These are phyloP conservation scores for Antennarius striatus DNA, from an alignment of 2,113 vertebrate genomes.

Conservation along the genomic window DNA sequence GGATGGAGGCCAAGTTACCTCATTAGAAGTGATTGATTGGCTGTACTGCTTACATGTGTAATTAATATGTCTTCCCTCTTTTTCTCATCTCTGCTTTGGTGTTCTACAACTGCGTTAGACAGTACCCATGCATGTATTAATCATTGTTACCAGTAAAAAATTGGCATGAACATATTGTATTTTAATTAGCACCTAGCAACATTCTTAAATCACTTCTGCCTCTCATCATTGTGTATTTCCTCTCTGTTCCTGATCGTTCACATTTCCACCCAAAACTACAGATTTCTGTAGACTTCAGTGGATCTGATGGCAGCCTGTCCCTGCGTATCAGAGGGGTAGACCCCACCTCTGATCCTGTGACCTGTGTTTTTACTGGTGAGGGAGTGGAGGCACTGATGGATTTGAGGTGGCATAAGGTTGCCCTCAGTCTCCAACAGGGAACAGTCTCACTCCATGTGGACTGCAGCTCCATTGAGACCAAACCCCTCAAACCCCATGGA, in stretches of 20 bases:
- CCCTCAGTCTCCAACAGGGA: conserved; percentile 79
- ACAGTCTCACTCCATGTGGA: conserved; percentile 86
- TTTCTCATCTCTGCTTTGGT: conserved; percentile 26
- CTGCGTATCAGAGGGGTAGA: conserved; percentile 75
- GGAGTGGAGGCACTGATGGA: conserved; percentile 87
- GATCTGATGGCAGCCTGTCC: conserved; percentile 85
- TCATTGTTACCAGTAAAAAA: not conserved
- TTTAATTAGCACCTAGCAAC: conserved; percentile 3
- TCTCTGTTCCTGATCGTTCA: not conserved
- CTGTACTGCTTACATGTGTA: conserved; percentile 50
- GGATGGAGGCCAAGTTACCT: conserved; percentile 65
- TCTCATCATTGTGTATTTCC: not conserved
- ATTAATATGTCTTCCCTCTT: conserved; percentile 66
- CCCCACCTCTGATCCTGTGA: conserved; percentile 51
- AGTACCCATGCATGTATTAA: not conserved
- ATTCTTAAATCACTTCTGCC: not conserved
- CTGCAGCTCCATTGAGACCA: conserved; percentile 87
- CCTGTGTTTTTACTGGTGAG: conserved; percentile 82
- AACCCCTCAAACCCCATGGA: conserved; percentile 79
- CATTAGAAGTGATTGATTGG: conserved; percentile 76
- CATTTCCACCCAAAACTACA: conserved; percentile 51
- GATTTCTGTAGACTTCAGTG: conserved; percentile 89
- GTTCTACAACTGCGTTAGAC: conserved; percentile 42
- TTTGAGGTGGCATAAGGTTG: conserved; percentile 91
- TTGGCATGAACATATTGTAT: not conserved